phyloP scores from a whole-genome alignment of 2,888 invertebrate species.

The Tuta absoluta region DNA sequence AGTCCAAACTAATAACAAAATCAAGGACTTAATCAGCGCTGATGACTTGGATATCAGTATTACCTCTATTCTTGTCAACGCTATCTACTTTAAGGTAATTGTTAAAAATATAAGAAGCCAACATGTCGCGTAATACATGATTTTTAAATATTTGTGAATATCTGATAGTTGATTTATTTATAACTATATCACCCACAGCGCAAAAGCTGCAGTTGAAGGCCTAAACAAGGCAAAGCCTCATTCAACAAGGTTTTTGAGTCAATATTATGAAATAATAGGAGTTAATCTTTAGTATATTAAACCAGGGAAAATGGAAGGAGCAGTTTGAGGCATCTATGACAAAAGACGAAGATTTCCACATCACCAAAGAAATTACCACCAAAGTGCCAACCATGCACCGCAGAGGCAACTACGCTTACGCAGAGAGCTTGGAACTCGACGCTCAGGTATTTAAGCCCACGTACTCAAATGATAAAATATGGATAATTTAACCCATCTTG shows the following conservation, averaged over 20 bases:
- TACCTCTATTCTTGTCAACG: slow-evolving; percentile 88
- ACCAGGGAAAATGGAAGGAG: slow-evolving; percentile 83
- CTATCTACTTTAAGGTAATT: slow-evolving; percentile 89
- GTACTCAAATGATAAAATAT: not conserved
- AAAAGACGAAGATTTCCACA: slow-evolving; percentile 82
- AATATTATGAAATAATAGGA: not conserved
- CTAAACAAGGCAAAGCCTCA: too few species aligned
- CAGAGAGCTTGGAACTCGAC: slow-evolving; percentile 55
- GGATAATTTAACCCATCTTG: not conserved
- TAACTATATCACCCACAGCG: too few species aligned
- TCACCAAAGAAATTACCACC: slow-evolving; percentile 74
- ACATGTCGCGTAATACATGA: not conserved
- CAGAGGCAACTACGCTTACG: slow-evolving; percentile 66
- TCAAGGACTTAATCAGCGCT: slow-evolving; percentile 81
- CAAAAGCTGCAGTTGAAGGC: too few species aligned
- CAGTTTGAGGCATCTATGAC: slow-evolving; percentile 83
- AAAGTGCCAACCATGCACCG: slow-evolving; percentile 86
- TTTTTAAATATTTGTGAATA: not conserved
- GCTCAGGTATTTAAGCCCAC: slow-evolving; percentile 55
- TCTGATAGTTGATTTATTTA: too few species aligned
- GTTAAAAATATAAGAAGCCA: not conserved
- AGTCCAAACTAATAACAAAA: slow-evolving; percentile 65
- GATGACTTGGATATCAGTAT: slow-evolving; percentile 76
- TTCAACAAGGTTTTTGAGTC: too few species aligned
- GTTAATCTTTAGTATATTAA: not conserved